phyloP scores from a whole-genome alignment of 2,888 invertebrate species.

The Philonicus albiceps region DNA sequence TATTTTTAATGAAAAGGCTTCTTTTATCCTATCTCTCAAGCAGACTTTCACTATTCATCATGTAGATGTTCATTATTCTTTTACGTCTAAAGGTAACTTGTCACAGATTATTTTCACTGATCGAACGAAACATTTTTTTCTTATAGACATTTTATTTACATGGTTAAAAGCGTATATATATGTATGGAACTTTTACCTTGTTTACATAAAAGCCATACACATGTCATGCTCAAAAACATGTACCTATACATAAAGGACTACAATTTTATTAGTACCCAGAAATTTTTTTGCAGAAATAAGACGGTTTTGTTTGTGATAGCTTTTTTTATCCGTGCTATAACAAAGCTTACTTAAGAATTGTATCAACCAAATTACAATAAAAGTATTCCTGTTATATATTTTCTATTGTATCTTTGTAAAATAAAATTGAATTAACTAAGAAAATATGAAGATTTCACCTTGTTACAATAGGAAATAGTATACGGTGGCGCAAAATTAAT shows the following conservation, averaged over 20 bases:
- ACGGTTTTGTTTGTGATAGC: background rate
- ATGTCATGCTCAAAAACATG: background rate
- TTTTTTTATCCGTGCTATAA: background rate
- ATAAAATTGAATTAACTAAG: too few species aligned
- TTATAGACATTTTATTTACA: background rate
- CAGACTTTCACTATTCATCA: background rate
- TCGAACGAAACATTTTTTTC: background rate
- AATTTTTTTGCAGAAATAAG: background rate
- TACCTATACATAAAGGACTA: background rate
- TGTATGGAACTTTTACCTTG: background rate
- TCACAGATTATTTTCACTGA: background rate
- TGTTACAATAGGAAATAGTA: too few species aligned
- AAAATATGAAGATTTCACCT: too few species aligned
- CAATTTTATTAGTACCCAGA: background rate
- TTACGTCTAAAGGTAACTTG: background rate
- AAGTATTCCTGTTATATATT: too few species aligned
- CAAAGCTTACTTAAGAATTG: background rate
- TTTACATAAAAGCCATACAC: background rate
- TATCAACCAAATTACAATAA: background rate
- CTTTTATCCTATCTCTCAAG: background rate
- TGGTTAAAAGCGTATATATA: background rate
- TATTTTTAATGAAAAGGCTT: background rate
- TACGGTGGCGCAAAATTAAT: too few species aligned
- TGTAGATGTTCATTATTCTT: background rate
- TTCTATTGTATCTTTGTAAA: too few species aligned